A percentile compares a stretch with the other conserved stretches of the same genome.
phyloP scores from a whole-genome alignment of 2,888 invertebrate species.

The Eristalis tenax region DNA sequence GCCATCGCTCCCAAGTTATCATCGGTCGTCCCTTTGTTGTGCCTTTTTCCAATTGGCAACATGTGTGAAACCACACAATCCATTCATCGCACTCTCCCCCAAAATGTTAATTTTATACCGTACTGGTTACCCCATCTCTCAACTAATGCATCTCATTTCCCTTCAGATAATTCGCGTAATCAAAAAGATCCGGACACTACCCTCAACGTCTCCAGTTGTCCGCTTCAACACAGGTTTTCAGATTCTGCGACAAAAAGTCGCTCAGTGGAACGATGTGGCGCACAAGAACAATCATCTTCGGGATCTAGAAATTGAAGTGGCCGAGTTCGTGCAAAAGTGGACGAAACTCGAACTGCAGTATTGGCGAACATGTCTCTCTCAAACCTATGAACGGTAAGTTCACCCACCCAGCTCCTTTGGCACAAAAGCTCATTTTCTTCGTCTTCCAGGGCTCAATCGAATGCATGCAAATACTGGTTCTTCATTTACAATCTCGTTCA shows the following conservation, averaged over 20 bases:
- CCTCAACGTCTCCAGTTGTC: constrained; percentile 91
- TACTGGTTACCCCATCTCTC: not conserved
- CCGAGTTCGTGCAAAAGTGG: constrained; percentile 93
- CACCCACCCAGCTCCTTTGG: not conserved
- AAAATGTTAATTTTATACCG: not conserved
- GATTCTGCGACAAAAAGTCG: constrained; percentile 90
- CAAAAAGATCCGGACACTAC: constrained; percentile 86
- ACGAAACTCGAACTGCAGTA: constrained; percentile 92
- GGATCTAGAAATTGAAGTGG: constrained; percentile 87
- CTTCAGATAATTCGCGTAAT: constrained; percentile 83
- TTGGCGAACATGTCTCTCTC: constrained; percentile 92
- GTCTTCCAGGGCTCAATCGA: constrained; percentile 84
- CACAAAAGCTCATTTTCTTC: constrained; percentile 55
- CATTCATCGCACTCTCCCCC: too few species aligned
- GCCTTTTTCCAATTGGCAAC: too few species aligned
- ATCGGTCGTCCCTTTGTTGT: too few species aligned
- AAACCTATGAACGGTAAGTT: constrained; percentile 84
- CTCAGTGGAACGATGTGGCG: constrained; percentile 96
- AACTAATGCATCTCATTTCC: constrained; percentile 13
- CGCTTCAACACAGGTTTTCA: constrained; percentile 95
- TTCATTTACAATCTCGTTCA: constrained; percentile 89
- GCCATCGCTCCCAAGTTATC: too few species aligned
- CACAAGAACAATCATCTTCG: constrained; percentile 92
- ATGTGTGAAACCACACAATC: too few species aligned
- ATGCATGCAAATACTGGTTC: constrained; percentile 94